phyloP scores from a whole-genome alignment of 2,888 invertebrate genomes.

The Xestia c-nigrum region DNA sequence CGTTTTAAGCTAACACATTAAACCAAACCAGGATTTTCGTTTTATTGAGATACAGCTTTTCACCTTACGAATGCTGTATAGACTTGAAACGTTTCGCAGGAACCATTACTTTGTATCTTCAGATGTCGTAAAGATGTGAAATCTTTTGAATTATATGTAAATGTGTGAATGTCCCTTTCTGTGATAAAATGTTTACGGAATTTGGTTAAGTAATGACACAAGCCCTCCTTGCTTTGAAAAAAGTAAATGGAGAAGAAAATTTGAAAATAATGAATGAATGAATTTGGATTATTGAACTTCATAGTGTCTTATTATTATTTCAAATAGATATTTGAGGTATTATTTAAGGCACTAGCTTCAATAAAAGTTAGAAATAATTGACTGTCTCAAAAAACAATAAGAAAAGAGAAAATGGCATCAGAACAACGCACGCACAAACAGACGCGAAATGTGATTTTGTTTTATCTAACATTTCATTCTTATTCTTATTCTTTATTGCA shows the following conservation, averaged over 20 bases:
- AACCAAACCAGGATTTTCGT: not conserved
- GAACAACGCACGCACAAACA: no score
- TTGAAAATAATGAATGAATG: no score
- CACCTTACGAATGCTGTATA: constrained; percentile 15
- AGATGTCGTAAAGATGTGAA: constrained; percentile 47
- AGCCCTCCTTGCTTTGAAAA: not conserved
- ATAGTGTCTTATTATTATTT: no score
- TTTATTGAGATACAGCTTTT: not conserved
- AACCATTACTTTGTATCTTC: constrained; percentile 56
- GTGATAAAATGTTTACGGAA: constrained; percentile 16
- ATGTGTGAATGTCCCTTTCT: constrained; percentile 35
- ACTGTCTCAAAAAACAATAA: no score
- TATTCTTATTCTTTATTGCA: no score
- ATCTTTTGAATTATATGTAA: constrained; percentile 53
- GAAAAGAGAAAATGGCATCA: no score
- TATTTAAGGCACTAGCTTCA: no score
- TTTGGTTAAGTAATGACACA: constrained; percentile 2
- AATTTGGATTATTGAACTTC: no score
- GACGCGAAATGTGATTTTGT: no score
- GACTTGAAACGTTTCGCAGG: constrained; percentile 52
- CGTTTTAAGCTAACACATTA: not conserved
- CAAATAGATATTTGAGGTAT: no score
- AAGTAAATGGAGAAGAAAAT: not conserved
- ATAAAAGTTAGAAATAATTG: no score
- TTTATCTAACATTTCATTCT: no score